Conservation (phyloP, 2,888 invertebrate species). For the Spodoptera picta region DNA sequence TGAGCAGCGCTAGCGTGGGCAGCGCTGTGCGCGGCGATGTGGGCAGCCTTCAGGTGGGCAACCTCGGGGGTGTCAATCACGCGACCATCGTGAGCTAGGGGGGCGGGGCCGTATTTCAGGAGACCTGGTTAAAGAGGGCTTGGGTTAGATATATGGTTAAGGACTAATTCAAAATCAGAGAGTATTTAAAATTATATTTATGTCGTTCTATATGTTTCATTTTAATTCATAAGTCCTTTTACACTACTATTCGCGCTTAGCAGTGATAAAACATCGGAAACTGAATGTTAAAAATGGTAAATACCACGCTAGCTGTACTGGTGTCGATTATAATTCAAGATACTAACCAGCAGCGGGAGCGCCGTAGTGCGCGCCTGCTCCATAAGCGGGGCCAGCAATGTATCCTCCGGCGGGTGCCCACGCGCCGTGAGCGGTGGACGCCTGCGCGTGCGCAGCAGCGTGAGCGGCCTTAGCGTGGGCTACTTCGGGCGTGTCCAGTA, state of each 20-base stretch:
- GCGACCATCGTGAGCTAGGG: slow-evolving; percentile 85
- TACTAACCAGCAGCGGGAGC: slow-evolving; percentile 82
- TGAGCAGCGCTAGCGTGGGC: slow-evolving; percentile 74
- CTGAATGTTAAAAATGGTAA: too few relatives aligned
- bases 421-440: slow-evolving; percentile 82
- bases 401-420: slow-evolving; percentile 80
- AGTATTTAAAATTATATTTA: too few relatives aligned
- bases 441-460: slow-evolving; percentile 83
- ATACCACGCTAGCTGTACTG: too few relatives aligned
- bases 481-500: slow-evolving; percentile 88
- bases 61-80: slow-evolving; percentile 88
- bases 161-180: too few relatives aligned
- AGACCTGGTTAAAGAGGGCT: slow-evolving; percentile 69
- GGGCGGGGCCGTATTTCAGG: slow-evolving; percentile 85
- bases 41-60: slow-evolving; percentile 88
- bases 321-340: neutral
- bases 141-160: too few relatives aligned
- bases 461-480: slow-evolving; percentile 86
- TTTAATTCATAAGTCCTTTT: too few relatives aligned
- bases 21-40: slow-evolving; percentile 83
- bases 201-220: too few relatives aligned
- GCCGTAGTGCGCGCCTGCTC: slow-evolving; percentile 78
- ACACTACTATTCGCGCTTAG: too few relatives aligned
- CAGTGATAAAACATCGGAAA: too few relatives aligned
- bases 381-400: slow-evolving; percentile 65